Percentiles rank a stretch among this genome's conserved stretches.
phyloP scores from a whole-genome alignment of 2,888 invertebrate species.

The Penaeus monodon region DNA sequence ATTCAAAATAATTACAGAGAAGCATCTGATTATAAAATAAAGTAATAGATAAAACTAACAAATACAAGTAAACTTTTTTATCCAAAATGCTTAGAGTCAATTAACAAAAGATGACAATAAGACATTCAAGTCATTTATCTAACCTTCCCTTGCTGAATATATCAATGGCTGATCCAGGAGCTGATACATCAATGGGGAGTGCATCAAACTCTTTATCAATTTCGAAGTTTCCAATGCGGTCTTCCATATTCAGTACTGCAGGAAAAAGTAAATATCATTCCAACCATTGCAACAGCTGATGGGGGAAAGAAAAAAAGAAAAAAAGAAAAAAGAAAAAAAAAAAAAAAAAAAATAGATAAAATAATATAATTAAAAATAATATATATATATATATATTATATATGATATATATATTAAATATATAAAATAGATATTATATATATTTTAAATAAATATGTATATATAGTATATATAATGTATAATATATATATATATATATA shows the following conservation, averaged over 20 bases:
- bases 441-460: too few species aligned
- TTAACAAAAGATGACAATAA: neutral
- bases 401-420: too few species aligned
- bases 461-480: too few species aligned
- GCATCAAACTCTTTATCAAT: constrained; percentile 90
- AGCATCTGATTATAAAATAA: neutral
- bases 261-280: neutral
- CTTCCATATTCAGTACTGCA: constrained; percentile 80
- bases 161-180: constrained; percentile 68
- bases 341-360: too few species aligned
- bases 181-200: constrained; percentile 79
- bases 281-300: too few species aligned
- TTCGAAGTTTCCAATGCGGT: constrained; percentile 83
- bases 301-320: too few species aligned
- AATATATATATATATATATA: too few species aligned
- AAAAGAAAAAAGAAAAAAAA: too few species aligned
- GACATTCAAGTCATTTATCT: neutral
- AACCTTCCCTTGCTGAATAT: constrained; percentile 66
- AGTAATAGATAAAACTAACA: neutral
- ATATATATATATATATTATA: too few species aligned
- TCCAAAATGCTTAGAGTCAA: neutral
- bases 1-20: neutral
- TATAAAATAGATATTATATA: too few species aligned
- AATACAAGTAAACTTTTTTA: neutral
- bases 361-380: too few species aligned